These are phyloP conservation scores for Aldabrachelys gigantea DNA, from an alignment of 2,113 vertebrate species.

Conservation along the genomic window DNA sequence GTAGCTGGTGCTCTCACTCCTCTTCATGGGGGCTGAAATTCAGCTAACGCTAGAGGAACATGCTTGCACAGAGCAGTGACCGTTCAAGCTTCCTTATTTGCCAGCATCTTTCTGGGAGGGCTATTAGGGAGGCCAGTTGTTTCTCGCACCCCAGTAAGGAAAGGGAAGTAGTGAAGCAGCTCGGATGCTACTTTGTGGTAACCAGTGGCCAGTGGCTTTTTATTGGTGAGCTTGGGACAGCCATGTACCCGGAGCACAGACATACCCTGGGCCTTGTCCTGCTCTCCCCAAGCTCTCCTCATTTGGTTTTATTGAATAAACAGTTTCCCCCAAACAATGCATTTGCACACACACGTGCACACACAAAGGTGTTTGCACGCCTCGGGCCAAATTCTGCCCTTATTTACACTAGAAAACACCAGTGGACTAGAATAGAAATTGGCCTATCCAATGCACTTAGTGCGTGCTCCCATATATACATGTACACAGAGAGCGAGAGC, in stretches of 20 bases:
- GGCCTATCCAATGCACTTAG: background rate
- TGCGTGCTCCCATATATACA: too few relatives aligned
- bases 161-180: background rate
- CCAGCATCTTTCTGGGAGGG: background rate
- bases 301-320: background rate
- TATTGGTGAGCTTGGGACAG: fast-evolving
- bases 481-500: background rate
- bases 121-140: background rate
- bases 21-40: background rate
- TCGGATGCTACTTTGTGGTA: background rate
- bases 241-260: fast-evolving
- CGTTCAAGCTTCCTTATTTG: background rate
- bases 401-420: background rate
- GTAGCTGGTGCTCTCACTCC: background rate
- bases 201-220: background rate
- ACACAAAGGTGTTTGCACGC: background rate
- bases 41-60: background rate
- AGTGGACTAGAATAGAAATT: background rate
- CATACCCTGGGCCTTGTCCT: background rate
- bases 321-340: background rate
- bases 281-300: background rate
- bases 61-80: background rate
- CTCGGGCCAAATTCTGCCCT: background rate
- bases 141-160: background rate
- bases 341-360: too few relatives aligned